Evolutionary conservation across 2,113 vertebrate species (phyloP).

Genomic region (Colinus virginianus): DNA sequence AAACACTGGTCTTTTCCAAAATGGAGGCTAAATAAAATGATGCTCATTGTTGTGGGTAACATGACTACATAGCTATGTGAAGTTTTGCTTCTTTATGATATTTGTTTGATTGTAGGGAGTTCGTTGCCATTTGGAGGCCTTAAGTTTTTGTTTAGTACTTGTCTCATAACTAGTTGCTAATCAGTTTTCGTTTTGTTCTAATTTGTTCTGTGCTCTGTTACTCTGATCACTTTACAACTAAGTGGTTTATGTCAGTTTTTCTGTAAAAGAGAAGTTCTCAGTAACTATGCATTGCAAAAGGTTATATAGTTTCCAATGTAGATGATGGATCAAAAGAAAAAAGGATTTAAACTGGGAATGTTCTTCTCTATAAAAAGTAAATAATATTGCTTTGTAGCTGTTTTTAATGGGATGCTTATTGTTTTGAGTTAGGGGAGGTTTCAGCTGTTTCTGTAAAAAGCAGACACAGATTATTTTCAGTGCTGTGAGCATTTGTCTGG

Average conservation of each 20-base stretch:
- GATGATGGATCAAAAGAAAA: not conserved
- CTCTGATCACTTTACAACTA: not conserved
- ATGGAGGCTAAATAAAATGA: not conserved
- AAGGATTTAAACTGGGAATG: not conserved
- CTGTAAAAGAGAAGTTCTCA: not conserved
- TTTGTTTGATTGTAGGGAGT: not conserved
- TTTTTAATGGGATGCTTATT: not conserved
- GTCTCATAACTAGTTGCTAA: not conserved
- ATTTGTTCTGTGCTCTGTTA: not conserved
- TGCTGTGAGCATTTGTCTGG: not conserved
- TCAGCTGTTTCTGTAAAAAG: not conserved
- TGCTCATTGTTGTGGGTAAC: not conserved
- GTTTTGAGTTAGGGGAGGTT: not conserved
- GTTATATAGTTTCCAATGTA: not conserved
- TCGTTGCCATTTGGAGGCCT: not conserved
- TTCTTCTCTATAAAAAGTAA: not conserved
- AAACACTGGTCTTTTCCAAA: not conserved
- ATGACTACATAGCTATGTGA: not conserved
- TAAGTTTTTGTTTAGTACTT: not conserved
- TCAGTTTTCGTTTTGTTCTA: not conserved
- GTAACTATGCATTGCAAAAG: not conserved
- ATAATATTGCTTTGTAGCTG: not conserved
- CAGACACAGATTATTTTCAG: not conserved
- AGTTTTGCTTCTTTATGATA: not conserved
- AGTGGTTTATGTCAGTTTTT: not conserved